Percentiles rank a stretch among this genome's conserved stretches.
Evolutionary conservation across 1,140 invertebrate genomes (phyloP).

Genomic region (Galendromus occidentalis): DNA sequence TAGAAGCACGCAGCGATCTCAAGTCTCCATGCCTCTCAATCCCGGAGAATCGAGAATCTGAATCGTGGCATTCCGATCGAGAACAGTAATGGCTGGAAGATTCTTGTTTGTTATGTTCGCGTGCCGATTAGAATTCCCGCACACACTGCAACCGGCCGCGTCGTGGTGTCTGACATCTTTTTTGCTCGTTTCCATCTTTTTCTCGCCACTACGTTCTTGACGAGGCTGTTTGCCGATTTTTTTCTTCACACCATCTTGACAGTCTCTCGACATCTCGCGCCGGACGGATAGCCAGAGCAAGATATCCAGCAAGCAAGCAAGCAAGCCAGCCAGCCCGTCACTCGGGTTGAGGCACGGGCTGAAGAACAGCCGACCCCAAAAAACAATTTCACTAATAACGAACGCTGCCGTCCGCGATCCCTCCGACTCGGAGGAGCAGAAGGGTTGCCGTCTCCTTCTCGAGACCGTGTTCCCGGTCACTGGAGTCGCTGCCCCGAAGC

Average conservation of each 20-base stretch:
- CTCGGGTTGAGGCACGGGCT: too few relatives aligned
- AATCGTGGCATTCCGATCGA: background rate
- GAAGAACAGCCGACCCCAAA: too few relatives aligned
- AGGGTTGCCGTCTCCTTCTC: too few relatives aligned
- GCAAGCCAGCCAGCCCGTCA: too few relatives aligned
- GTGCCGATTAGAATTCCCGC: background rate
- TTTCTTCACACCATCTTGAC: background rate
- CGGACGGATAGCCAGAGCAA: too few relatives aligned
- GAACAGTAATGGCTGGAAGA: background rate
- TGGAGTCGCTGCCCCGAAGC: too few relatives aligned
- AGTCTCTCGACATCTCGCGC: background rate
- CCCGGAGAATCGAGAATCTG: background rate
- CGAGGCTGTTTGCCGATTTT: background rate
- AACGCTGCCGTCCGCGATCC: too few relatives aligned
- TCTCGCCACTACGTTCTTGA: background rate
- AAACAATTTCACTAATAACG: too few relatives aligned
- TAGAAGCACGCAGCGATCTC: background rate
- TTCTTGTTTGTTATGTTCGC: background rate
- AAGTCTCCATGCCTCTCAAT: background rate
- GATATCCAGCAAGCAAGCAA: too few relatives aligned
- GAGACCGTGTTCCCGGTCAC: too few relatives aligned
- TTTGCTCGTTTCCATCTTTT: background rate
- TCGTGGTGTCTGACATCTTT: background rate
- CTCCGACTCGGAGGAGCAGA: too few relatives aligned
- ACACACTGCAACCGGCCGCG: background rate